Evolutionary conservation across 2,888 invertebrate species (phyloP), one percentile per base, ranked within the genome.

Genomic region (Axea sp.): DNA sequence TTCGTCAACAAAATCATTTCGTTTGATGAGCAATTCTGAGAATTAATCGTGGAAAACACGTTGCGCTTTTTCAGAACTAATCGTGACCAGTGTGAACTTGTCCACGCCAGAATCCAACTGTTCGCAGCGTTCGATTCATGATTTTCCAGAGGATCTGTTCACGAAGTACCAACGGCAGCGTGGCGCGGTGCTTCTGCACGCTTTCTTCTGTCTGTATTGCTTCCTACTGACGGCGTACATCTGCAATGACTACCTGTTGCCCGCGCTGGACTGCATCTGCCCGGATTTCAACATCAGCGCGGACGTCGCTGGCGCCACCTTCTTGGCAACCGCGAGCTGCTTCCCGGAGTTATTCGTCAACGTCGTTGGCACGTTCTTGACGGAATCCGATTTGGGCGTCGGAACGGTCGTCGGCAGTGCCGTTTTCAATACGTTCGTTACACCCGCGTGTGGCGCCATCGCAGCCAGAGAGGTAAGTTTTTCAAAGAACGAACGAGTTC

Each of bases 291-390:
- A 92, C 80, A 90, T 95, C 80, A 92, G 94, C 12, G 87, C 93
- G 89, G 97, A 99, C 88, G 96, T 98, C 7, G 98, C 97, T 0
- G 98, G 97, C 0, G 98, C 98, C 1, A 98, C 98, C 0, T 98
- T 99, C 81, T 96, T 98, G 95, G 95, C 98, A 0, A 93, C 96
- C 0, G 98, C 98, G 1, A 98, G 98, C 0, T 96, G 96, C 8
- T 95, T 96, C 76, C 98, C 98, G 0, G 98, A 98, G 88, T 92
- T 97, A 74, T 97, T 97, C 87, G 96, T 96, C 31, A 96, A 96
- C 83, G 90, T 96, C 26, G 95, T 98, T 41, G 96, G 95, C 1
- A 96, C 96, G 0, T 94, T 96, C 80, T 88, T 96, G 6, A 93
- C 95, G 0, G 89, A 93, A 76, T 94, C 95, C 0, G 95, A 96